Conservation (phyloP, 92 coral and sea anemone genomes). For the Epizoanthus stellaris region DNA sequence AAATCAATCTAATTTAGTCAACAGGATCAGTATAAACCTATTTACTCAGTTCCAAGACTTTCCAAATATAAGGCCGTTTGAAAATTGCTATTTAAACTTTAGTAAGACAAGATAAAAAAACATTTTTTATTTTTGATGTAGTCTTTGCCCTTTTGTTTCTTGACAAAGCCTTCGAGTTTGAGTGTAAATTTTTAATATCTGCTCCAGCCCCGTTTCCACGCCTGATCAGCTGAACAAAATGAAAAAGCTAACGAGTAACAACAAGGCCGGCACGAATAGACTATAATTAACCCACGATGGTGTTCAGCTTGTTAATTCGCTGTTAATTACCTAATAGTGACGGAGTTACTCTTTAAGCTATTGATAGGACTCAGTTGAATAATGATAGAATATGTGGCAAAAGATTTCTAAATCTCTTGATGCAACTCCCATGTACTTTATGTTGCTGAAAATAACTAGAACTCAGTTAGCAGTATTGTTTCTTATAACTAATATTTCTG, state of each 20-base stretch:
- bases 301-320: conserved; percentile 35
- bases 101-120: neutral
- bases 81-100: conserved; percentile 8
- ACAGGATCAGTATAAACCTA: neutral
- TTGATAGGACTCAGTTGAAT: neutral
- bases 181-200: neutral
- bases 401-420: neutral
- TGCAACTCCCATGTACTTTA: neutral
- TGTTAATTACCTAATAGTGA: conserved; percentile 47
- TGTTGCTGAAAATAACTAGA: neutral
- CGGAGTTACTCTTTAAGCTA: conserved; percentile 19
- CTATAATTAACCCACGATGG: neutral
- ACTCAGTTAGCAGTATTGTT: neutral
- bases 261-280: neutral
- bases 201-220: neutral
- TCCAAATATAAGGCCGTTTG: conserved; percentile 16
- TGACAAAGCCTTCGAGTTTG: neutral
- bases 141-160: neutral
- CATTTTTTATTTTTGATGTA: neutral
- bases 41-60: conserved; percentile 24
- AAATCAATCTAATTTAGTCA: conserved; percentile 21
- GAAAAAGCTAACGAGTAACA: conserved; percentile 13
- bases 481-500: neutral
- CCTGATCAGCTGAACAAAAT: neutral
- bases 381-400: neutral